phyloP scores from a whole-genome alignment of 2,113 vertebrate species.

The Parotia lawesii region DNA sequence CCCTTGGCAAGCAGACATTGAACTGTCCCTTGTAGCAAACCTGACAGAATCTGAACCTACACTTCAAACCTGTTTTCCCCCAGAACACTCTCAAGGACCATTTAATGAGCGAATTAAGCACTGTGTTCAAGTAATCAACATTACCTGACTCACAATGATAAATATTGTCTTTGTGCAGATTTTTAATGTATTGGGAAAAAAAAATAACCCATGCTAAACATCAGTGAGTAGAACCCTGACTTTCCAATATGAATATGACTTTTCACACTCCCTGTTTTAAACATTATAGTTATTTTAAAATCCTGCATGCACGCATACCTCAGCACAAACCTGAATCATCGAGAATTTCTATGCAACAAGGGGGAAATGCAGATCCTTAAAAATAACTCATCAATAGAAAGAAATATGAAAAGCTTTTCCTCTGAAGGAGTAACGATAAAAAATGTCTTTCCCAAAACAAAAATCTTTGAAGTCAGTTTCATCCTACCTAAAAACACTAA shows the following conservation, averaged over 20 bases:
- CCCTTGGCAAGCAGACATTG: not conserved
- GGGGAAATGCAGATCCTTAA: not conserved
- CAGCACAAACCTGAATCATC: not conserved
- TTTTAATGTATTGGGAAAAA: not conserved
- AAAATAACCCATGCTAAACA: not conserved
- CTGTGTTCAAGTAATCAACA: not conserved
- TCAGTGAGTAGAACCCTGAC: not conserved
- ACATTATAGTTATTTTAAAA: not conserved
- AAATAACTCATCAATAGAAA: not conserved
- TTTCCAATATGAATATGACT: not conserved
- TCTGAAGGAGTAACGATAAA: not conserved
- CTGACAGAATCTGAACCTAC: not conserved
- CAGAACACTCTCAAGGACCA: not conserved
- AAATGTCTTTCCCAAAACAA: not conserved
- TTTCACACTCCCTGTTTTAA: not conserved
- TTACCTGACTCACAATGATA: not conserved
- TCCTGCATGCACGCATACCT: not conserved
- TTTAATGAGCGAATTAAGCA: constrained; percentile 35
- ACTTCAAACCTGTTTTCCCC: not conserved
- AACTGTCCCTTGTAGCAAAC: not conserved
- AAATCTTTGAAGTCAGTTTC: not conserved
- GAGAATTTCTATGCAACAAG: not conserved
- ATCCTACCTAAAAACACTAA: not conserved
- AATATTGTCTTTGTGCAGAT: not conserved
- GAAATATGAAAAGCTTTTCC: not conserved